These are phyloP conservation scores for Tenthredo livida DNA, from an alignment of 2,888 invertebrate genomes.

Conservation along the genomic window DNA sequence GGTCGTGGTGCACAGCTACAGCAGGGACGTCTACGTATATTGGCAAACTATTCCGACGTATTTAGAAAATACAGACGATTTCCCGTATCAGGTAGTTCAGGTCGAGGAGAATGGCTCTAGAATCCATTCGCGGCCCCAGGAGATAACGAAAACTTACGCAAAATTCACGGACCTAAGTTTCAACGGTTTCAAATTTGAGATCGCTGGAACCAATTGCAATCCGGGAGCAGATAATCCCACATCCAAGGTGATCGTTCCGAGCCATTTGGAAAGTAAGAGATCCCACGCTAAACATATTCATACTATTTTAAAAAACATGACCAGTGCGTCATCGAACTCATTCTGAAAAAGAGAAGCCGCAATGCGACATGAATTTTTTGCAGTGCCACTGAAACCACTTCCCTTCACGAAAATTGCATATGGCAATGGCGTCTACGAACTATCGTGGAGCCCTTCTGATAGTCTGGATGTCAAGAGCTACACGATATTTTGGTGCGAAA, in stretches of 20 bases:
- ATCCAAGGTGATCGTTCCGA: slow-evolving; percentile 83
- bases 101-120: slow-evolving; percentile 77
- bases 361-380: background rate
- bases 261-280: slow-evolving; percentile 79
- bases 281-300: no score
- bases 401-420: slow-evolving; percentile 87
- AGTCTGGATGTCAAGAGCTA: slow-evolving; percentile 82
- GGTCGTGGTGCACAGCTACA: slow-evolving; percentile 78
- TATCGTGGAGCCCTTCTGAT: slow-evolving; percentile 86
- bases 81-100: slow-evolving; percentile 83
- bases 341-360: background rate
- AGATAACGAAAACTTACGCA: slow-evolving; percentile 82
- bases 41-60: slow-evolving; percentile 88
- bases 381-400: slow-evolving; percentile 79
- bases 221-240: slow-evolving; percentile 81
- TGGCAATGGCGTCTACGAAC: slow-evolving; percentile 85
- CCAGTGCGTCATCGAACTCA: background rate
- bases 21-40: slow-evolving; percentile 85
- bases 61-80: slow-evolving; percentile 87
- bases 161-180: slow-evolving; percentile 80
- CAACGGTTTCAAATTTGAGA: slow-evolving; percentile 79
- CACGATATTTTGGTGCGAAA: slow-evolving; percentile 90
- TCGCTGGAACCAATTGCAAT: slow-evolving; percentile 83
- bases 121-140: slow-evolving; percentile 78
- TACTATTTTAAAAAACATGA: background rate